Evolutionary conservation across 2,113 vertebrate species (phyloP).

Genomic region (Equus quagga): DNA sequence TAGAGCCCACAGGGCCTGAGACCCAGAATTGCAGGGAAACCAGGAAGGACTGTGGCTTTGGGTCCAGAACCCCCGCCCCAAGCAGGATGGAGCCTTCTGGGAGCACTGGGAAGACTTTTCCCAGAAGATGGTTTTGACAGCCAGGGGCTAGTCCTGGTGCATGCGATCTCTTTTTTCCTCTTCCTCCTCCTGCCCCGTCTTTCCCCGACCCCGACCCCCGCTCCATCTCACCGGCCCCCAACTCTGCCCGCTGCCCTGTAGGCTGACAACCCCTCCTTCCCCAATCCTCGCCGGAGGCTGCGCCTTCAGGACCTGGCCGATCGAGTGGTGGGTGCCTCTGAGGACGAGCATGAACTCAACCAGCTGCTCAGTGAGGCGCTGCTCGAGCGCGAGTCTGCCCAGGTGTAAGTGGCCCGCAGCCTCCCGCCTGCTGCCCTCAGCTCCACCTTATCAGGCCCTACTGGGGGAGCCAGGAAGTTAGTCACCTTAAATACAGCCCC

Average conservation of each 20-base stretch:
- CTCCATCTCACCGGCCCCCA: background rate
- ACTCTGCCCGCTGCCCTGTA: conserved; percentile 21
- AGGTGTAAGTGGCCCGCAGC: conserved; percentile 89
- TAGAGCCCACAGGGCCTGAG: background rate
- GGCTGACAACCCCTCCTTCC: conserved; percentile 93
- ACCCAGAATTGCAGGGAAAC: background rate
- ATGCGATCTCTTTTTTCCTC: no score
- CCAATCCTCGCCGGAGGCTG: conserved; percentile 95
- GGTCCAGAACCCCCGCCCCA: background rate
- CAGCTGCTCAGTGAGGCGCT: conserved; percentile 93
- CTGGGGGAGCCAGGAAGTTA: accelerated
- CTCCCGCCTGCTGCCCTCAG: accelerated
- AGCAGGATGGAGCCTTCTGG: accelerated
- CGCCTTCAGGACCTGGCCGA: conserved; percentile 92
- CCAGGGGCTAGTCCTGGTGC: background rate
- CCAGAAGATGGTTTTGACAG: background rate
- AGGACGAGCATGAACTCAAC: conserved; percentile 95
- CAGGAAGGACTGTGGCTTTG: background rate
- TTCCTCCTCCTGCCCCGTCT: background rate
- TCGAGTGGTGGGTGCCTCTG: conserved; percentile 89
- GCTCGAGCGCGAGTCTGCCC: conserved; percentile 92
- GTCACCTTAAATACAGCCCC: accelerated
- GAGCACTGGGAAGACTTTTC: background rate
- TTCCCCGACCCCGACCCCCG: accelerated
- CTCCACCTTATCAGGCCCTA: accelerated